A percentile compares a stretch with the other conserved stretches of the same genome.
These are phyloP conservation scores for Leptopterna dolabrata DNA, from an alignment of 2,888 invertebrate genomes.

Conservation along the genomic window DNA sequence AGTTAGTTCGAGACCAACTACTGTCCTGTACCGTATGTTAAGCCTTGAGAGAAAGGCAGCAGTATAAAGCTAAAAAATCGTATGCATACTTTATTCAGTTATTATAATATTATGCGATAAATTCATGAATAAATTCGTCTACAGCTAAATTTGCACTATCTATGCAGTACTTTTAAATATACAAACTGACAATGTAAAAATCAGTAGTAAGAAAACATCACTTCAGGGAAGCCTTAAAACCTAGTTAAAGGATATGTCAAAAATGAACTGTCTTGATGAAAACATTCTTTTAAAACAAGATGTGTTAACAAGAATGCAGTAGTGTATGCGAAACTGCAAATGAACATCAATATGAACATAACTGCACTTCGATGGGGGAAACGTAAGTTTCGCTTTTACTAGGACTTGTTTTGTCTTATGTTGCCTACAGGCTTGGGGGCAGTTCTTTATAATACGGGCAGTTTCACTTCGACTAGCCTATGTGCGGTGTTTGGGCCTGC, in stretches of 20 bases:
- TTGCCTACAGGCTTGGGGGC: too few relatives aligned
- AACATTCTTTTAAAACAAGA: not conserved
- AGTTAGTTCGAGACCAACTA: not conserved
- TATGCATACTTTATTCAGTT: not conserved
- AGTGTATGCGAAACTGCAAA: too few relatives aligned
- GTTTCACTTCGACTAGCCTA: too few relatives aligned
- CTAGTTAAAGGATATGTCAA: not conserved
- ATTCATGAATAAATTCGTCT: not conserved
- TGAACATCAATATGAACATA: too few relatives aligned
- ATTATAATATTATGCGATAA: constrained; percentile 6
- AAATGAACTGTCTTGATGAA: not conserved
- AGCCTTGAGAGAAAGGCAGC: constrained; percentile 4
- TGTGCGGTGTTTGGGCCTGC: too few relatives aligned
- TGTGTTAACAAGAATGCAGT: not conserved
- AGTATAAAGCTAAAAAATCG: constrained; percentile 12
- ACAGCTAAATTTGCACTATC: not conserved
- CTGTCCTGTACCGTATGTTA: not conserved
- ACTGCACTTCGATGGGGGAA: too few relatives aligned
- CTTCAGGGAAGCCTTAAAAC: not conserved
- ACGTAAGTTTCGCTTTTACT: too few relatives aligned
- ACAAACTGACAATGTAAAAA: not conserved
- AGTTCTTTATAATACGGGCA: too few relatives aligned
- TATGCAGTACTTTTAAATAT: not conserved
- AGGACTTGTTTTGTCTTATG: too few relatives aligned
- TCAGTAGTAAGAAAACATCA: not conserved